These are phyloP conservation scores for Ennomos fuscantarius DNA, from an alignment of 2,888 invertebrate species.

Conservation along the genomic window DNA sequence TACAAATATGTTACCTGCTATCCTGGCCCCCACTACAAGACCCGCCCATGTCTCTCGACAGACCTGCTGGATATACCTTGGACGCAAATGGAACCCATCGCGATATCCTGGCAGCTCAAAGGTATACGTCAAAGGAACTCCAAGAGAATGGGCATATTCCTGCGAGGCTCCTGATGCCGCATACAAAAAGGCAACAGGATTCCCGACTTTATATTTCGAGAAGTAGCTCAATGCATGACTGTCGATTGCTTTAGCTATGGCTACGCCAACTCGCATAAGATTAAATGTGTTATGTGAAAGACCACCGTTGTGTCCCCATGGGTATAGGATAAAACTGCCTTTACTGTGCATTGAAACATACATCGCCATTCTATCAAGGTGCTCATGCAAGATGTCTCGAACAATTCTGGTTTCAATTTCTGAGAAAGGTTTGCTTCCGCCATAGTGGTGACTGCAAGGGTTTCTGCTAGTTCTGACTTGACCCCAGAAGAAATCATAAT, in stretches of 20 bases:
- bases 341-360: constrained; percentile 91
- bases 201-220: constrained; percentile 82
- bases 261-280: constrained; percentile 70
- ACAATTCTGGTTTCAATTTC: constrained; percentile 87
- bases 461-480: constrained; percentile 81
- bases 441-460: constrained; percentile 86
- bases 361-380: constrained; percentile 81
- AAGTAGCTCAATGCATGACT: constrained; percentile 56
- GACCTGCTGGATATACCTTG: constrained; percentile 82
- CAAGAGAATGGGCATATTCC: constrained; percentile 86
- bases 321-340: constrained; percentile 88
- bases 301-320: constrained; percentile 87
- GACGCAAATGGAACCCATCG: constrained; percentile 85
- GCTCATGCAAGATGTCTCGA: constrained; percentile 81
- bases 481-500: constrained; percentile 90
- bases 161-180: constrained; percentile 87
- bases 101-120: constrained; percentile 87
- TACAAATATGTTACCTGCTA: constrained; percentile 52
- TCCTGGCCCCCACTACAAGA: constrained; percentile 75
- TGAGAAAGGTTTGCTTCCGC: constrained; percentile 87
- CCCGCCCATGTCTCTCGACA: constrained; percentile 86
- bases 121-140: constrained; percentile 86
- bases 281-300: constrained; percentile 77
- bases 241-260: constrained; percentile 71
- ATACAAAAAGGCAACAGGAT: constrained; percentile 79